Evolutionary conservation across 2,113 vertebrate species (phyloP), one percentile per base, ranked within the genome.

Genomic region (Podarcis muralis): DNA sequence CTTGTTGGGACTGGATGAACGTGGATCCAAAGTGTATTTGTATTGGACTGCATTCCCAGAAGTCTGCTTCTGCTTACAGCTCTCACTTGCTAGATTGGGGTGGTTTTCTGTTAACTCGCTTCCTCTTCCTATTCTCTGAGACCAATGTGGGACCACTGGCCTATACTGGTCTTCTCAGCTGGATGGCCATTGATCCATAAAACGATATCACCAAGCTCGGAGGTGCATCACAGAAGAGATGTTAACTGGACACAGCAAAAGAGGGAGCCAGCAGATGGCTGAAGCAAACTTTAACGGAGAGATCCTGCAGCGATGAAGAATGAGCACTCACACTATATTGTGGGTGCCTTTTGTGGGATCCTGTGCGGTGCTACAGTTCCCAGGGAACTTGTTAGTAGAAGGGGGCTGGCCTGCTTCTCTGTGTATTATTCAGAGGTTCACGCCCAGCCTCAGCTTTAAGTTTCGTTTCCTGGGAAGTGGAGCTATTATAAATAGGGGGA

Each of bases 161-260:
- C 40, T 43, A 43, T 43, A 43, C 40, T 43, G 40, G 80, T 90
- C 11, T 7, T 84, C 91, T 93, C 84, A 93, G 93, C 86, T 62
- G 69, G n/a, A 23, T 90, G 90, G 93, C 92, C 88, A 65, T 87
- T 77, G 92, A 93, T 94, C 88, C 91, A 91, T 43, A 94, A 92
- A 85, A 1, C 85, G 81, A 90, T 85, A 32, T 69, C 37, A 43
- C 40, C 83, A 84, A 90, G 94, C 91, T 53, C 1, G 57, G 2
- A 77, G n/a, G 40, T 83, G 92, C 91, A 6, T 92, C 93, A 91
- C 90, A 86, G 90, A 71, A 90, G 35, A 81, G 88, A 85, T 90
- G 48, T 80, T 93, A 93, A 94, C 66, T 92, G 40, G 40, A 7
- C 40, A 43, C 40, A 43, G 40, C 40, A 43, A 43, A 43, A 43